A percentile compares a stretch with the other conserved stretches of the same genome.
phyloP scores from a whole-genome alignment of 2,888 invertebrate genomes.

The Mycalesis mineus region DNA sequence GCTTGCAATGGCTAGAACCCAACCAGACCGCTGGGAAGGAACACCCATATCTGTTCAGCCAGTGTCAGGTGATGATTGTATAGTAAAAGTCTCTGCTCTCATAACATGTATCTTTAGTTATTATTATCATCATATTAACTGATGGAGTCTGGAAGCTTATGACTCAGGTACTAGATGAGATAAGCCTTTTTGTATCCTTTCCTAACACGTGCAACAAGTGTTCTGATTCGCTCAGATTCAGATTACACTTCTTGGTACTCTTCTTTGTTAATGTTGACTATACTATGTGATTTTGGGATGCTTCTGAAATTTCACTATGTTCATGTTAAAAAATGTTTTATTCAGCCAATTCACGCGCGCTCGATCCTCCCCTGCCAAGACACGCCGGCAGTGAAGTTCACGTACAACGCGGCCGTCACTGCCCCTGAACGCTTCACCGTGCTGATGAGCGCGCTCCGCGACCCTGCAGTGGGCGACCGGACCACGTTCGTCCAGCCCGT shows the following conservation, averaged over 20 bases:
- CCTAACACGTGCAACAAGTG: no score
- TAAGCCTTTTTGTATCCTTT: no score
- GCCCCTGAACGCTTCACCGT: constrained; percentile 87
- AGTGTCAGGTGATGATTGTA: constrained; percentile 80
- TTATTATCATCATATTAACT: no score
- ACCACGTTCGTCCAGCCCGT: constrained; percentile 85
- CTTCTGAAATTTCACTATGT: no score
- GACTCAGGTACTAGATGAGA: no score
- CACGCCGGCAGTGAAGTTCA: constrained; percentile 91
- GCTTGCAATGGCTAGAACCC: constrained; percentile 92
- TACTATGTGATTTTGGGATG: no score
- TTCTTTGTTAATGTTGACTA: no score
- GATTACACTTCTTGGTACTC: no score
- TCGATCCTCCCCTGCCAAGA: constrained; percentile 96
- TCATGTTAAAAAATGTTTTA: constrained; percentile 21
- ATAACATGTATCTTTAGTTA: no score
- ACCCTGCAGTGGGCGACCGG: constrained; percentile 58
- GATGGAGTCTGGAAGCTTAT: no score
- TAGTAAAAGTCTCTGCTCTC: no score
- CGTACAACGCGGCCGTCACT: constrained; percentile 86
- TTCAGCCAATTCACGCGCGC: constrained; percentile 90
- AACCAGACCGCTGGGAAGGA: constrained; percentile 92
- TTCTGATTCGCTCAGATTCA: no score
- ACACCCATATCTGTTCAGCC: constrained; percentile 91
- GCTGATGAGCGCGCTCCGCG: constrained; percentile 92